Evolutionary conservation across 2,797 vertebrate genomes (phyloP).

Genomic region (Platyrinchus mystaceus): DNA sequence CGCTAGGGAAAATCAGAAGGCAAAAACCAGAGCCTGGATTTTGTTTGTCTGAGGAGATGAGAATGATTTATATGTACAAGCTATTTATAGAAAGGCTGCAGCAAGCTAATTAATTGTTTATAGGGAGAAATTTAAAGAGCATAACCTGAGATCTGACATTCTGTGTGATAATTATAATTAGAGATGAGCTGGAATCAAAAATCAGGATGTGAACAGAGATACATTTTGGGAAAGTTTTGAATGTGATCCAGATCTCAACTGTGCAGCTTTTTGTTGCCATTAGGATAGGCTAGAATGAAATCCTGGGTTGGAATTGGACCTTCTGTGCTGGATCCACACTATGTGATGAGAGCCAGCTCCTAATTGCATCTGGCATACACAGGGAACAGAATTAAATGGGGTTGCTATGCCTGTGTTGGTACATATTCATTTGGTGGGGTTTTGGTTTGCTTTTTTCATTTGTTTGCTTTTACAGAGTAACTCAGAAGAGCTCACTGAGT

Average conservation of each 20-base stretch:
- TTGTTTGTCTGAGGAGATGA: constrained; percentile 51
- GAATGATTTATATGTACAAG: constrained; percentile 24
- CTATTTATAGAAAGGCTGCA: constrained; percentile 54
- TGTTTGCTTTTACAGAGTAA: neutral
- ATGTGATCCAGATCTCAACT: constrained; percentile 2
- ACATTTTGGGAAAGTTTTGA: constrained; percentile 24
- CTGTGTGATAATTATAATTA: constrained; percentile 51
- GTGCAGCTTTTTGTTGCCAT: neutral
- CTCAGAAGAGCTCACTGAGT: neutral
- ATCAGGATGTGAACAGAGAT: constrained; percentile 13
- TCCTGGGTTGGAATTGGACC: neutral
- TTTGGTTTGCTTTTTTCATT: neutral
- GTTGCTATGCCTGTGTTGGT: neutral
- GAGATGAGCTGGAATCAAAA: constrained; percentile 37
- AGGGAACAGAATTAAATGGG: neutral
- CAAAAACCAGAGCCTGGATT: constrained; percentile 22
- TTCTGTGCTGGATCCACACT: neutral
- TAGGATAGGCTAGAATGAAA: neutral
- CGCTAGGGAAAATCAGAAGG: constrained; percentile 12
- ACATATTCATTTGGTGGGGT: neutral
- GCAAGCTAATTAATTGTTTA: constrained; percentile 66
- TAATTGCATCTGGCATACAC: neutral
- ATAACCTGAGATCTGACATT: constrained; percentile 60
- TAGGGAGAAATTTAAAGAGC: constrained; percentile 53
- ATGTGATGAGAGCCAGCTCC: neutral